phyloP scores from a whole-genome alignment of 2,113 vertebrate genomes.

The Notothenia coriiceps region DNA sequence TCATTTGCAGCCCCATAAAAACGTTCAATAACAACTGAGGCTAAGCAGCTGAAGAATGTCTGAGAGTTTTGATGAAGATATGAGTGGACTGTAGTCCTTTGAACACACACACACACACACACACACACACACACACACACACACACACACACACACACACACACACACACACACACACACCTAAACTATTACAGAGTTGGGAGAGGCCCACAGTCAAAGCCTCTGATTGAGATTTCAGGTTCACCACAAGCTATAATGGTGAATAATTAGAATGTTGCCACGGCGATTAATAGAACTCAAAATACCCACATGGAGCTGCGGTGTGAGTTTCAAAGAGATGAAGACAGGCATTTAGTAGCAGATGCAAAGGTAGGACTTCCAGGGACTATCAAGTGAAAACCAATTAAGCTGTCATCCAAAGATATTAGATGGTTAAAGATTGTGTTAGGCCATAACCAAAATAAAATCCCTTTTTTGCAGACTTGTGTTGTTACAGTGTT shows the following conservation, averaged over 20 bases:
- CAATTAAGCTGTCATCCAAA: neutral
- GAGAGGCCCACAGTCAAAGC: constrained; percentile 11
- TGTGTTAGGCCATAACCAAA: too few species aligned
- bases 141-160: constrained; percentile 32
- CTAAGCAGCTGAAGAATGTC: constrained; percentile 52
- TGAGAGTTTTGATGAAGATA: constrained; percentile 34
- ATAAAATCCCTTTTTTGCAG: too few species aligned
- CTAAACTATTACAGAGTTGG: constrained; percentile 23
- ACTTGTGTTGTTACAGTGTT: too few species aligned
- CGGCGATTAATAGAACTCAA: constrained; percentile 34
- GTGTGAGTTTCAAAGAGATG: constrained; percentile 9
- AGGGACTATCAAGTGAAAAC: neutral
- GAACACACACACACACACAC: constrained; percentile 17
- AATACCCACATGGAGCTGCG: constrained; percentile 26
- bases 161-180: constrained; percentile 11
- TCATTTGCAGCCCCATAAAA: neutral
- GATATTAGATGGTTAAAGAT: too few species aligned
- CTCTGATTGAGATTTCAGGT: constrained; percentile 9
- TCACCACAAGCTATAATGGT: neutral
- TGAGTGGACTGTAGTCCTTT: constrained; percentile 24
- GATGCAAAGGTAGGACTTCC: constrained; percentile 15
- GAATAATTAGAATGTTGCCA: constrained; percentile 59
- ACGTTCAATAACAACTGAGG: neutral
- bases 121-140: constrained; percentile 12
- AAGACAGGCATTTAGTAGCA: constrained; percentile 4